Percentiles rank a stretch among this genome's conserved stretches.
These are phyloP conservation scores for human DNA, from an alignment of 2,113 vertebrate species.

Conservation along the genomic window GRCh38 chr3:107669001-107669500, in stretches of 20 bases:
- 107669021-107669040: not conserved
- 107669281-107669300: not conserved
- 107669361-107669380: not conserved
- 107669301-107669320: not conserved
- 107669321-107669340: not conserved
- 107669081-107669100: not conserved
- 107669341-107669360: not conserved
- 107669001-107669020: not conserved
- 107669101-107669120: not conserved
- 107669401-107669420: not conserved
- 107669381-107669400: not conserved
- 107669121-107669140: not conserved
- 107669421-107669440: not conserved
- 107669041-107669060: not conserved
- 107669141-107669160: not conserved
- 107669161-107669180: conserved; percentile 1
- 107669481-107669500: not conserved
- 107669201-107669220: not conserved
- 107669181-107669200: not conserved
- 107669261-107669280: not conserved
- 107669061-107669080: not conserved
- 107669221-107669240: not conserved
- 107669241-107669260: not conserved
- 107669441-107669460: not conserved
- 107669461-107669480: not conserved